Conservation (phyloP, 2,888 invertebrate species). For the Camponotus fellah region DNA sequence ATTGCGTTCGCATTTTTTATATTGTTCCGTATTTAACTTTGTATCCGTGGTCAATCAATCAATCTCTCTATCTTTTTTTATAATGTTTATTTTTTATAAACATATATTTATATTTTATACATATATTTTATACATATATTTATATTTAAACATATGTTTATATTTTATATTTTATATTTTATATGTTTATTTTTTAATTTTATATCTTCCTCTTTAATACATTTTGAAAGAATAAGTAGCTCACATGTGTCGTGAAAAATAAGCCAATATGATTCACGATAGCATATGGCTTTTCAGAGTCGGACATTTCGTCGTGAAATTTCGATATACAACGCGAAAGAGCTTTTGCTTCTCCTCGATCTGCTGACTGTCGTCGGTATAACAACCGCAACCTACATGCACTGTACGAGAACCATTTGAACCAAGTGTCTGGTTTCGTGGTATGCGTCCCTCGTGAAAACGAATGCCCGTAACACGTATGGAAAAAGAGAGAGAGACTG, state of each 20-base stretch:
- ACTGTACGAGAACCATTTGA: slow-evolving; percentile 58
- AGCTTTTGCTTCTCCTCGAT: slow-evolving; percentile 38
- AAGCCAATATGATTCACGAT: background rate
- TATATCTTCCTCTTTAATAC: background rate
- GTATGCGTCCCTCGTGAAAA: slow-evolving; percentile 77
- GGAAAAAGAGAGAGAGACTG: slow-evolving; percentile 4
- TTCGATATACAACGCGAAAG: slow-evolving; percentile 6
- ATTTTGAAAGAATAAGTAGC: background rate
- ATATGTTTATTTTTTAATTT: background rate
- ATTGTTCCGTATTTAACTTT: background rate
- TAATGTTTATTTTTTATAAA: background rate
- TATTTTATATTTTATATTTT: no score
- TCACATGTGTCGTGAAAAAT: background rate
- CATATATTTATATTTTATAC: no score
- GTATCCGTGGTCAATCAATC: background rate
- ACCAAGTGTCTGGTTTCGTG: slow-evolving; percentile 74
- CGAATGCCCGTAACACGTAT: slow-evolving; percentile 57
- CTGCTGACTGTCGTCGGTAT: slow-evolving; percentile 52
- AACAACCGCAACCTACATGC: slow-evolving; percentile 48
- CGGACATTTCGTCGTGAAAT: slow-evolving; percentile 19
- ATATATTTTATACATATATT: no score
- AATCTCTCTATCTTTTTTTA: background rate
- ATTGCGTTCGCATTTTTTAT: slow-evolving; percentile 21
- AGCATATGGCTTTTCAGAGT: background rate
- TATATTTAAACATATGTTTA: no score